Evolutionary conservation across 2,113 vertebrate species (phyloP).

Genomic region (Perca fluviatilis): DNA sequence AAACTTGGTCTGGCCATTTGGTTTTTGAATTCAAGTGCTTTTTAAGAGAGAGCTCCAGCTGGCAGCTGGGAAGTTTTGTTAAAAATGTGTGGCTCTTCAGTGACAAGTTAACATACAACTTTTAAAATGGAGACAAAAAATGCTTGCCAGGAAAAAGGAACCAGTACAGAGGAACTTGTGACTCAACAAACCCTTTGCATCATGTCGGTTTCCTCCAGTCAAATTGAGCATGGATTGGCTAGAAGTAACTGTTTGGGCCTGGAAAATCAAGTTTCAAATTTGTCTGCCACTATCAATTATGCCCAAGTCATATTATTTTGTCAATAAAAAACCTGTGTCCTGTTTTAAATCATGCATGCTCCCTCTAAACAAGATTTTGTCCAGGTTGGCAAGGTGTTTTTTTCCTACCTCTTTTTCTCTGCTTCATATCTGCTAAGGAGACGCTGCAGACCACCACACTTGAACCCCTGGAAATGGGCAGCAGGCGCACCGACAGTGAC

Average conservation of each 20-base stretch:
- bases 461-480: constrained; percentile 97
- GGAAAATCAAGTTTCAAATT: constrained; percentile 56
- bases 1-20: not conserved
- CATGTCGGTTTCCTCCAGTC: constrained; percentile 63
- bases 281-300: constrained; percentile 64
- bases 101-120: constrained; percentile 26
- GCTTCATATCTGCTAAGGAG: constrained; percentile 92
- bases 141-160: constrained; percentile 33
- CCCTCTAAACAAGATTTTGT: not conserved
- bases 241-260: constrained; percentile 44
- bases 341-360: constrained; percentile 31
- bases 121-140: constrained; percentile 28
- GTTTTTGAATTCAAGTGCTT: constrained; percentile 11
- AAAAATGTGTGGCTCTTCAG: constrained; percentile 15
- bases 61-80: constrained; percentile 29
- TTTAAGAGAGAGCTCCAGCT: constrained; percentile 18
- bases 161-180: constrained; percentile 38
- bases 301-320: constrained; percentile 49
- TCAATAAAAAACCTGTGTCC: constrained; percentile 38
- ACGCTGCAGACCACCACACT: constrained; percentile 94
- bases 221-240: constrained; percentile 47
- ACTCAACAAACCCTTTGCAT: constrained; percentile 60
- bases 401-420: constrained; percentile 94
- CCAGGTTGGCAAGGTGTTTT: not conserved
- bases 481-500: constrained; percentile 96